Evolutionary conservation across 2,113 vertebrate genomes (phyloP).

Genomic region (Dromiciops gliroides): DNA sequence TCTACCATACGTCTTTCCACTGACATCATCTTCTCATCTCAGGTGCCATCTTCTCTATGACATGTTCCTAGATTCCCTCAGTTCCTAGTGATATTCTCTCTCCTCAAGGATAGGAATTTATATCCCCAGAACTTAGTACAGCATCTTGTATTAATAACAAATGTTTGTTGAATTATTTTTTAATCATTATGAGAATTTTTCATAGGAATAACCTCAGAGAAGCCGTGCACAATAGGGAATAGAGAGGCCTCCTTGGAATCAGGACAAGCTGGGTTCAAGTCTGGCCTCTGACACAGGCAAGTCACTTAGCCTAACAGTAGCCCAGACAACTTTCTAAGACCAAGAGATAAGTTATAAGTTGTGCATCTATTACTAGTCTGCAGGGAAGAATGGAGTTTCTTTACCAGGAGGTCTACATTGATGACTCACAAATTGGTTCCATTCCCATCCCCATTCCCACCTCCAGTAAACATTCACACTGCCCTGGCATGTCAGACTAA

Average conservation of each 20-base stretch:
- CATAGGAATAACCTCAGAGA: not conserved
- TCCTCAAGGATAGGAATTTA: too few species aligned
- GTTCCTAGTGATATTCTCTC: too few species aligned
- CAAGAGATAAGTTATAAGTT: not conserved
- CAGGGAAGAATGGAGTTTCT: not conserved
- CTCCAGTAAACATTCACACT: not conserved
- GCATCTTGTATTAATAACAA: too few species aligned
- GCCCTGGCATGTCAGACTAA: not conserved
- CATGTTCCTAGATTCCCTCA: too few species aligned
- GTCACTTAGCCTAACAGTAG: not conserved
- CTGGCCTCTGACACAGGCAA: not conserved
- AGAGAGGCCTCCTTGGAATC: not conserved
- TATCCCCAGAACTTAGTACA: not conserved
- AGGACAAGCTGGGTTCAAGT: not conserved
- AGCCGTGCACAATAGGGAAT: not conserved
- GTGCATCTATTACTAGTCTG: not conserved
- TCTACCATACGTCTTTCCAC: too few species aligned
- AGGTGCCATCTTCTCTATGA: too few species aligned
- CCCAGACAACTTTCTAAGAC: not conserved
- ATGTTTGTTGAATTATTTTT: not conserved
- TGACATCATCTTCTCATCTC: too few species aligned
- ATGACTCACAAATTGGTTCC: not conserved
- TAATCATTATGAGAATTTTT: not conserved
- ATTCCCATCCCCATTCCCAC: not conserved
- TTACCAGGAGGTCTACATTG: not conserved